Evolutionary conservation across 2,888 invertebrate species (phyloP).

Genomic region (Sturmia bella): DNA sequence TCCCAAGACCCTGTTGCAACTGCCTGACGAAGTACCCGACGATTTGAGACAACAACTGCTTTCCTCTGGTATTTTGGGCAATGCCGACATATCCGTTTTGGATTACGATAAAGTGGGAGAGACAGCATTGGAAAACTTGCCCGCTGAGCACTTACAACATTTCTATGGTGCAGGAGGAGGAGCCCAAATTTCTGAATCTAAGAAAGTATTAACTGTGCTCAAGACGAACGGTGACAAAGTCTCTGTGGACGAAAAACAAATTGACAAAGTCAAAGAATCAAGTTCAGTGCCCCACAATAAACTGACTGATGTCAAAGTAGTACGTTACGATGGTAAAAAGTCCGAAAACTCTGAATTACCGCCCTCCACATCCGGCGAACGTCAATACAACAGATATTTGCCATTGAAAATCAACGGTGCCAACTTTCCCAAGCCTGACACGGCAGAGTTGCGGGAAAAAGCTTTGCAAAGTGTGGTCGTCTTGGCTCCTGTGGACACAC

Average conservation of each 20-base stretch:
- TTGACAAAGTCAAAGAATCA: slow-evolving; percentile 82
- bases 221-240: slow-evolving; percentile 85
- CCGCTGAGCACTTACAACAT: slow-evolving; percentile 92
- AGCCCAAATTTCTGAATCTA: slow-evolving; percentile 87
- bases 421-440: slow-evolving; percentile 92
- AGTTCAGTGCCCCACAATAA: slow-evolving; percentile 82
- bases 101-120: slow-evolving; percentile 95
- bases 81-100: slow-evolving; percentile 92
- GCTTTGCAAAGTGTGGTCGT: slow-evolving; percentile 93
- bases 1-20: slow-evolving; percentile 81
- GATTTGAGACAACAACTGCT: slow-evolving; percentile 91
- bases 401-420: slow-evolving; percentile 92
- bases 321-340: slow-evolving; percentile 89
- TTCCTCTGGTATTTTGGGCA: slow-evolving; percentile 92
- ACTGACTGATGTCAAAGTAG: slow-evolving; percentile 92
- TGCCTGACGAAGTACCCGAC: slow-evolving; percentile 94
- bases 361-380: slow-evolving; percentile 86
- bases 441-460: slow-evolving; percentile 88
- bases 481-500: slow-evolving; percentile 90
- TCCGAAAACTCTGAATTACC: slow-evolving; percentile 86
- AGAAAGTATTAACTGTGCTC: slow-evolving; percentile 86
- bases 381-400: slow-evolving; percentile 91
- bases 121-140: slow-evolving; percentile 90
- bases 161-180: slow-evolving; percentile 93
- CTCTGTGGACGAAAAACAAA: slow-evolving; percentile 83